Percentiles rank a stretch among this genome's conserved stretches.
These are phyloP conservation scores for Cinclus cinclus DNA, from an alignment of 2,113 vertebrate genomes.

Conservation along the genomic window DNA sequence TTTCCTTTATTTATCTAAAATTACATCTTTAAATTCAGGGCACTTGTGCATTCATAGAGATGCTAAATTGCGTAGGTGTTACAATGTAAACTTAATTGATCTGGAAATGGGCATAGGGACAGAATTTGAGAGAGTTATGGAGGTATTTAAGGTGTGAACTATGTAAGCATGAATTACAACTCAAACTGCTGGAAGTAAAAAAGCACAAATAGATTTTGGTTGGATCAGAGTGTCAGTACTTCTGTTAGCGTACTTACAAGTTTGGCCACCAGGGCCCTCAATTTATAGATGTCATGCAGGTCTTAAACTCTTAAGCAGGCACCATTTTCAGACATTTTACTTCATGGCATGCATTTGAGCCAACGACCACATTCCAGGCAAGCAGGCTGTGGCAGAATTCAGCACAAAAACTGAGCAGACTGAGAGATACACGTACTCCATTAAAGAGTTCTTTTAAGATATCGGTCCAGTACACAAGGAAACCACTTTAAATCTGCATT, in stretches of 20 bases:
- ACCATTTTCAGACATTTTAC: neutral
- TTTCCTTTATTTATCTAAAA: neutral
- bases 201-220: neutral
- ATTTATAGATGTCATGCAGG: neutral
- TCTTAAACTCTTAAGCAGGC: neutral
- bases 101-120: neutral
- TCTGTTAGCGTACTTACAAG: neutral
- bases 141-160: neutral
- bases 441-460: neutral
- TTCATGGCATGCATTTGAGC: neutral
- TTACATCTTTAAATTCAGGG: neutral
- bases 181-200: neutral
- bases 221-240: neutral
- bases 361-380: neutral
- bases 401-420: neutral
- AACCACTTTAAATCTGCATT: neutral
- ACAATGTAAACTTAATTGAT: neutral
- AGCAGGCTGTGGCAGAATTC: neutral
- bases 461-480: neutral
- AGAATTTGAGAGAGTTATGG: neutral
- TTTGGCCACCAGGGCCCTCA: neutral
- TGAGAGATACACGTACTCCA: neutral
- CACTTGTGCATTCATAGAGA: neutral
- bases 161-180: neutral
- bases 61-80: neutral